Percentiles rank a stretch among this genome's conserved stretches.
Conservation (phyloP, 2,888 invertebrate species). For the Auanema sp. region DNA sequence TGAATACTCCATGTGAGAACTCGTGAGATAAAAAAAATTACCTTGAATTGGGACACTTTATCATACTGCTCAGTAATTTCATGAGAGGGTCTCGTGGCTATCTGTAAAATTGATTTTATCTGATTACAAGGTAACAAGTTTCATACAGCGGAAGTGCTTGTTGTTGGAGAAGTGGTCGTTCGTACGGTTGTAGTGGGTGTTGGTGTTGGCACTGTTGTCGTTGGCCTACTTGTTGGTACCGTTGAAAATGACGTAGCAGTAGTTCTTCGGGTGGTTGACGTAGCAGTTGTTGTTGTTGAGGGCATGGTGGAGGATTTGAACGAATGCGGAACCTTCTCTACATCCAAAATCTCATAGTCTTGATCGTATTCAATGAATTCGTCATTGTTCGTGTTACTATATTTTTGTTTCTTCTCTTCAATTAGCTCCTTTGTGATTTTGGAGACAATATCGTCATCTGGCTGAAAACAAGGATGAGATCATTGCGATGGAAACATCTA, state of each 20-base stretch:
- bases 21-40: no score
- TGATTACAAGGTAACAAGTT: no score
- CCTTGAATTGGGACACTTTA: no score
- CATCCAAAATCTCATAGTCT: no score
- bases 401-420: neutral
- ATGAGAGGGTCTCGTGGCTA: no score
- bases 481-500: no score
- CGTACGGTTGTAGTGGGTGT: constrained; percentile 3
- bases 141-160: neutral
- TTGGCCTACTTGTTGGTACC: neutral
- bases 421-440: constrained; percentile 4
- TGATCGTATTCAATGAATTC: constrained; percentile 12
- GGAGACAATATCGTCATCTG: constrained; percentile 1
- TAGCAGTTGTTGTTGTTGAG: neutral
- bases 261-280: constrained; percentile 2
- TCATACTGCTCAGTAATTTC: no score
- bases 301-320: neutral
- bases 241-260: neutral
- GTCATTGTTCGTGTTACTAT: neutral
- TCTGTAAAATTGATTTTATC: no score
- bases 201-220: neutral
- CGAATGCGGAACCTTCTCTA: no score
- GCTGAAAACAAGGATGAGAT: no score
- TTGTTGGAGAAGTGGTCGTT: neutral
- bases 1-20: no score